These are phyloP conservation scores for Sakesphorus luctuosus DNA, from an alignment of 2,113 vertebrate genomes.

Conservation along the genomic window DNA sequence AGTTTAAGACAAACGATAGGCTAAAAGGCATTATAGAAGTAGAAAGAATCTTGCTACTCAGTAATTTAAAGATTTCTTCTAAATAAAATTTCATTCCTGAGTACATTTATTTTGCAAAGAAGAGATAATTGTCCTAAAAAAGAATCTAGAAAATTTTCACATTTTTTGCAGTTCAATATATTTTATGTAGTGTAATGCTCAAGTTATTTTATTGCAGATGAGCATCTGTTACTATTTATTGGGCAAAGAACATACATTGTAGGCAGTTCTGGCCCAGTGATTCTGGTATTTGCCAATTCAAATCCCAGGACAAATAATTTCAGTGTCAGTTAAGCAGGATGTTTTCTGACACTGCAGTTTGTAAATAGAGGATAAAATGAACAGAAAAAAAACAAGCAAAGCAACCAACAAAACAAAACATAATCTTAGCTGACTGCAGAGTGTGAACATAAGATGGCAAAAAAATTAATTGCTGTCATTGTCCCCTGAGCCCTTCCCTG, in stretches of 20 bases:
- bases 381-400: not conserved
- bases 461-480: not conserved
- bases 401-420: not conserved
- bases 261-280: not conserved
- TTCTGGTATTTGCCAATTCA: not conserved
- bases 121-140: not conserved
- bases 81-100: not conserved
- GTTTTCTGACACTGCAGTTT: not conserved
- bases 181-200: not conserved
- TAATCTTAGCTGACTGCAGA: not conserved
- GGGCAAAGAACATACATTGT: not conserved
- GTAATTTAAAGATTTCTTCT: not conserved
- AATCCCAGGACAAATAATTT: conserved; percentile 14
- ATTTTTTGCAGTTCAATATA: not conserved
- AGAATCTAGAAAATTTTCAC: not conserved
- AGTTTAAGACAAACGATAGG: not conserved
- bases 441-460: not conserved
- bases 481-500: not conserved
- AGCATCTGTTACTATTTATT: not conserved
- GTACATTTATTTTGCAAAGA: not conserved
- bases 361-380: not conserved
- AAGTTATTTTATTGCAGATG: not conserved
- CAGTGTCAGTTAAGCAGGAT: not conserved
- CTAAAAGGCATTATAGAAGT: not conserved
- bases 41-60: not conserved